Evolutionary conservation across 2,888 invertebrate species (phyloP).

Genomic region (Baccha elongata): DNA sequence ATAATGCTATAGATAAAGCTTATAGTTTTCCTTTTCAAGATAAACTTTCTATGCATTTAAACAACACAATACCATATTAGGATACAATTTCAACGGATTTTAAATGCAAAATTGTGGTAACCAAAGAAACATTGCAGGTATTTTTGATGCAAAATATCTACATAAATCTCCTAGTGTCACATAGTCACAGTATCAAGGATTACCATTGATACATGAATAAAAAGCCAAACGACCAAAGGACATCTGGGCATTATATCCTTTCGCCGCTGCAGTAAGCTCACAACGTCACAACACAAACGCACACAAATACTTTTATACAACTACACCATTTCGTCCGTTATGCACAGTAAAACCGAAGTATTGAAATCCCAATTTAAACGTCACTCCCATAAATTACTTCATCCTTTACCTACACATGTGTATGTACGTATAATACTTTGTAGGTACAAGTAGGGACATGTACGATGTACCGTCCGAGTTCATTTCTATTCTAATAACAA

Average conservation of each 20-base stretch:
- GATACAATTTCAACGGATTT: no score
- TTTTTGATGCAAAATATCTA: conserved; percentile 24
- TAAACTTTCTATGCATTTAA: no score
- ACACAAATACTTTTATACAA: neutral
- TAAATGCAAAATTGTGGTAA: conserved; percentile 9
- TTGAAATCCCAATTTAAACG: conserved; percentile 51
- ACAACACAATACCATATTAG: no score
- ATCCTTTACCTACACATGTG: neutral
- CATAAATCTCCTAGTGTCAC: conserved; percentile 33
- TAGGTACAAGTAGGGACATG: neutral
- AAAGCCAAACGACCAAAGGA: conserved; percentile 19
- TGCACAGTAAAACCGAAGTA: neutral
- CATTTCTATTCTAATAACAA: conserved; percentile 65
- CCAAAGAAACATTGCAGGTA: conserved; percentile 47
- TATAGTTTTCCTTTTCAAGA: no score
- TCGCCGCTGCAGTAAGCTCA: conserved; percentile 34
- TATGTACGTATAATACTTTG: no score
- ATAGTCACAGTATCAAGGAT: conserved; percentile 33
- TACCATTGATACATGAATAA: conserved; percentile 27
- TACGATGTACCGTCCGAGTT: conserved; percentile 20
- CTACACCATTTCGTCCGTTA: neutral
- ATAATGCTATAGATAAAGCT: no score
- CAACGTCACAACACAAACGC: conserved; percentile 23
- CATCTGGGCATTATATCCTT: conserved; percentile 22
- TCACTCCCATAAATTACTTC: conserved; percentile 64